Conservation (phyloP, 2,888 invertebrate species). For the Schrankia costaestrigalis region DNA sequence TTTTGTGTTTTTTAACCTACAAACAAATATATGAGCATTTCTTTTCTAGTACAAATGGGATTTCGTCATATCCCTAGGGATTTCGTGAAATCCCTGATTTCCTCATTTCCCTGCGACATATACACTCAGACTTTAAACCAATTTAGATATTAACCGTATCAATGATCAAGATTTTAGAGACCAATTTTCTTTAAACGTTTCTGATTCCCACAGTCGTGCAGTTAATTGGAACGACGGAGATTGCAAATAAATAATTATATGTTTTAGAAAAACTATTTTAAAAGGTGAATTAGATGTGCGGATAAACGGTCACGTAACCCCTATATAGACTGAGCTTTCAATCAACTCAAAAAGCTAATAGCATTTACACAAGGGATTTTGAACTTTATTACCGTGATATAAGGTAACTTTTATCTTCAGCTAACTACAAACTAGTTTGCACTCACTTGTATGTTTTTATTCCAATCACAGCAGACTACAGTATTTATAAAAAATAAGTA, state of each 20-base stretch:
- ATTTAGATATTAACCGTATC: conserved; percentile 13
- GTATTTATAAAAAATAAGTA: too few relatives aligned
- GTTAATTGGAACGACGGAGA: conserved; percentile 37
- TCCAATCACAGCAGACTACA: too few relatives aligned
- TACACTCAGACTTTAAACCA: conserved; percentile 15
- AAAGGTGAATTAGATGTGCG: conserved; percentile 57
- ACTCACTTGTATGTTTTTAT: too few relatives aligned
- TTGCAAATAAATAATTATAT: conserved; percentile 50
- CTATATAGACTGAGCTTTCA: conserved; percentile 57
- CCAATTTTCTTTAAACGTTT: conserved; percentile 30
- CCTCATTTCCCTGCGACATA: too few relatives aligned
- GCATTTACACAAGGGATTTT: background rate
- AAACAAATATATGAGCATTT: too few relatives aligned
- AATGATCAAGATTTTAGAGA: conserved; percentile 14
- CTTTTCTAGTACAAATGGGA: too few relatives aligned
- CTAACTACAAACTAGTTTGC: too few relatives aligned
- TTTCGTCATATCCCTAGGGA: too few relatives aligned
- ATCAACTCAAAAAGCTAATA: conserved; percentile 46
- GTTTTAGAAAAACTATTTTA: conserved; percentile 50
- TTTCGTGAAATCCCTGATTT: too few relatives aligned
- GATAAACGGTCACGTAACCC: conserved; percentile 65
- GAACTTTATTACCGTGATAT: conserved; percentile 13
- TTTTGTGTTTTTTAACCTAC: too few relatives aligned
- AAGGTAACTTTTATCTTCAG: conserved; percentile 4
- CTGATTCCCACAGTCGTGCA: conserved; percentile 39